Evolutionary conservation across 2,797 vertebrate genomes (phyloP).

Genomic region (Crenichthys baileyi): DNA sequence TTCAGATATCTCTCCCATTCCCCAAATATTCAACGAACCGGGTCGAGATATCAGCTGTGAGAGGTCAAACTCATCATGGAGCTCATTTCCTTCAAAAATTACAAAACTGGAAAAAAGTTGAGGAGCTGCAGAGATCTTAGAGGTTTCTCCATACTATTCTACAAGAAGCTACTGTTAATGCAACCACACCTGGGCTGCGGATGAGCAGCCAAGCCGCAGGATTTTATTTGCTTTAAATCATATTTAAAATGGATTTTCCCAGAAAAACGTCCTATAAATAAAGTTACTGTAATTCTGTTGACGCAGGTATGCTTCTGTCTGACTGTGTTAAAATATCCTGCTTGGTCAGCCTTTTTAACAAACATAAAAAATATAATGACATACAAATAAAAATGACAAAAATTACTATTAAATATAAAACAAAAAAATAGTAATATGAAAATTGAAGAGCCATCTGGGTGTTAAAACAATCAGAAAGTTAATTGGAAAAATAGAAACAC

Average conservation of each 20-base stretch:
- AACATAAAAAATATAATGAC: not conserved
- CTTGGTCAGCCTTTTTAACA: not conserved
- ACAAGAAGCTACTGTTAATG: slow-evolving; percentile 33
- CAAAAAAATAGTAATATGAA: not conserved
- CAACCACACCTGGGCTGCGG: not conserved
- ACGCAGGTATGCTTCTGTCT: not conserved
- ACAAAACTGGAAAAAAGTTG: slow-evolving; percentile 13
- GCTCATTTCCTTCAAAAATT: slow-evolving; percentile 22
- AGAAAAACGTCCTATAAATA: not conserved
- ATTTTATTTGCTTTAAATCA: slow-evolving; percentile 20
- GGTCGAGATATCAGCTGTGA: slow-evolving; percentile 19
- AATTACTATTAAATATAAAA: not conserved
- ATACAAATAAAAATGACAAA: not conserved
- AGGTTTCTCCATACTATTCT: not conserved
- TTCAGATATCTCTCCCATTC: slow-evolving; percentile 22
- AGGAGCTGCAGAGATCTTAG: slow-evolving; percentile 20
- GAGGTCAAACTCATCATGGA: slow-evolving; percentile 13
- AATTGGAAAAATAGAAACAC: no score
- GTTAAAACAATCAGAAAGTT: no score
- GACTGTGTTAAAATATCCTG: not conserved
- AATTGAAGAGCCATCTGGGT: not conserved
- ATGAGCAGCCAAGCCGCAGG: not conserved
- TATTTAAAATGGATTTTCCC: not conserved
- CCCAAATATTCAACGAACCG: slow-evolving; percentile 7
- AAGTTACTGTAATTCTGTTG: not conserved